Base-by-base conservation (phyloP, 2,113 vertebrate genomes). In the Corydoras maculifer region DNA sequence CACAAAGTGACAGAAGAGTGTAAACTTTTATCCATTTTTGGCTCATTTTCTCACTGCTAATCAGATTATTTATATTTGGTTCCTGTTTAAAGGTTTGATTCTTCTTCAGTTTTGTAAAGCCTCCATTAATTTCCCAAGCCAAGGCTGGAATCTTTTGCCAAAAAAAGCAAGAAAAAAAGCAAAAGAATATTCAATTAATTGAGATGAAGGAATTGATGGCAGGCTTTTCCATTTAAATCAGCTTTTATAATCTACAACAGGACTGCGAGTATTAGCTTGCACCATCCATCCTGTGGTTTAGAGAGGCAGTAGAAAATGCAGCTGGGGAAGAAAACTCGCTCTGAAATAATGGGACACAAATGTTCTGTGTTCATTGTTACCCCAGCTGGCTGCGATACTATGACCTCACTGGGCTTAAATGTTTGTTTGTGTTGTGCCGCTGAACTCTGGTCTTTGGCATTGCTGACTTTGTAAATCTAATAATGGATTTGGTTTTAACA, bases 401-500 rank as follows among this genome's bases (percentile, higher is more conserved):
- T 87, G 86, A 85, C 78, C 80, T 85, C 82, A 83, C 70, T 83
- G 77, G 53, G 77, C 49, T 78, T 86, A 80, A 87, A 84, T 79
- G 81, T 77, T 68, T 85, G 77, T 84, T 88, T 88, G 85, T 89
- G 76, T 77, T 15, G 65, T 69, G 50, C 2, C 8, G 72, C 75
- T 85, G 86, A 84, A 88, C 86, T 89, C 77, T 86, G 84, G 75
- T 77, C 82, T 79, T 75, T 64, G 30, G 32, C 60, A 68, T 43
- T 53, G 13, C 15, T 65, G 12, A 11, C 54, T 32, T 5, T 10
- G 30, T 14, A 14, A 50, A 54, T 67, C 57, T 65, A 55, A 60
- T 5, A 69, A 4, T n/a, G 14, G 57, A n/a, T 55, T 55, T 25
- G 53, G 5, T 25, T 43, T 18, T 31, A 32, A 55, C 30, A 10